Evolutionary conservation across 2,797 vertebrate species (phyloP).

Genomic region (Darevskia nairensis): DNA sequence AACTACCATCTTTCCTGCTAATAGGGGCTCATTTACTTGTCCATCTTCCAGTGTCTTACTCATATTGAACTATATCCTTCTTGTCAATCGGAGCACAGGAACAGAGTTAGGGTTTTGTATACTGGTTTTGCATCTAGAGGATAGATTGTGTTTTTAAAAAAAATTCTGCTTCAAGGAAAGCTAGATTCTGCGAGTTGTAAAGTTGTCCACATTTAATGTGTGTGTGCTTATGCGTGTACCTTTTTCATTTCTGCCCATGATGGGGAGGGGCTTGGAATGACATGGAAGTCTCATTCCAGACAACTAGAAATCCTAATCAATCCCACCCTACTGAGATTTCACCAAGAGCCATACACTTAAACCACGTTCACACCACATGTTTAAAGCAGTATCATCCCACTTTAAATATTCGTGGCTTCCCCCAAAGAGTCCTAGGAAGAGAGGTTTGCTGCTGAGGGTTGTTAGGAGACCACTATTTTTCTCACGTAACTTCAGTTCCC

Average conservation of each 20-base stretch:
- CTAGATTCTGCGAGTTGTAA: neutral
- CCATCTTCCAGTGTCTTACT: neutral
- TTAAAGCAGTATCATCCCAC: too few species aligned
- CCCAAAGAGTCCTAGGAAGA: neutral
- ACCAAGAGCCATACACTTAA: neutral
- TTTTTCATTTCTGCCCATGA: neutral
- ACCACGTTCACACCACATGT: neutral
- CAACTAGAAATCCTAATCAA: neutral
- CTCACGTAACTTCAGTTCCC: neutral
- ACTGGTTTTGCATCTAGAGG: neutral
- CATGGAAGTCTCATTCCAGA: neutral
- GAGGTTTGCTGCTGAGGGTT: neutral
- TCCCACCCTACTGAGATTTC: neutral
- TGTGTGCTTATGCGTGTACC: neutral
- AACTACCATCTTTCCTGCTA: neutral
- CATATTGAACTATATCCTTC: neutral
- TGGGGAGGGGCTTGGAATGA: neutral
- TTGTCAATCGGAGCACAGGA: neutral
- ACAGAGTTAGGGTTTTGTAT: neutral
- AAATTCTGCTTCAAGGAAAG: neutral
- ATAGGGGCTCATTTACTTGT: neutral
- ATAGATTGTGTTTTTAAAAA: neutral
- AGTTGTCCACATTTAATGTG: neutral
- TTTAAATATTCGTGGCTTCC: too few species aligned
- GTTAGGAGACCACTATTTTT: neutral